These are phyloP conservation scores for Apis mellifera DNA, from an alignment of 1,140 invertebrate species.

Conservation along the genomic window DNA sequence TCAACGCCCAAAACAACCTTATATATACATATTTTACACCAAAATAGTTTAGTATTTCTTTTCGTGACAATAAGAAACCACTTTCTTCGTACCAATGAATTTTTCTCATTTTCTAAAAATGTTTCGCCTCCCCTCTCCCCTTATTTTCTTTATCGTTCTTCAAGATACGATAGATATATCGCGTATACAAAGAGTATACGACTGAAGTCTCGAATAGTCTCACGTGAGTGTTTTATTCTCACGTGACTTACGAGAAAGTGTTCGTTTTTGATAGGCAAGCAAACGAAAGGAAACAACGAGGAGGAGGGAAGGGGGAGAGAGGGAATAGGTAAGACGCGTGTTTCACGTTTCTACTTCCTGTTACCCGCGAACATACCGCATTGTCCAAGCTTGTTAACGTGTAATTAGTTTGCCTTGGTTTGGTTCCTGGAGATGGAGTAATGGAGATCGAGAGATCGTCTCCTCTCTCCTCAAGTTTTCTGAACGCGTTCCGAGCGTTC, in stretches of 20 bases:
- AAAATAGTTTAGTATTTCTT: too few relatives aligned
- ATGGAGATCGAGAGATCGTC: slow-evolving; percentile 2
- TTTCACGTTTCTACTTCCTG: slow-evolving; percentile 3
- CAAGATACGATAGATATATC: too few relatives aligned
- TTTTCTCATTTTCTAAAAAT: too few relatives aligned
- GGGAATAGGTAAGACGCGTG: not conserved
- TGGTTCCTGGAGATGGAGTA: not conserved
- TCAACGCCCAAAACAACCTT: not conserved
- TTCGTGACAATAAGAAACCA: too few relatives aligned
- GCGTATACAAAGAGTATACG: too few relatives aligned
- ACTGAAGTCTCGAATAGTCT: not conserved
- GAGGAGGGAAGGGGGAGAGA: not conserved
- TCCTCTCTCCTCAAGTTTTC: not conserved
- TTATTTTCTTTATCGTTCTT: too few relatives aligned
- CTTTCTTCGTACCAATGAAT: too few relatives aligned
- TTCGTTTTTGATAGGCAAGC: slow-evolving; percentile 20
- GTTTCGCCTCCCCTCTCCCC: too few relatives aligned
- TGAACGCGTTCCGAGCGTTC: not conserved
- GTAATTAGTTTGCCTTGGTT: slow-evolving; percentile 14
- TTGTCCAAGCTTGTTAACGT: slow-evolving; percentile 13
- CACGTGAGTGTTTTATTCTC: not conserved
- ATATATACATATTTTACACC: not conserved
- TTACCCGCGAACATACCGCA: not conserved
- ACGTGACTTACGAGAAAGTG: slow-evolving; percentile 34
- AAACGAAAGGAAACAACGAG: slow-evolving; percentile 36